Base-by-base conservation (phyloP, 1,140 invertebrate genomes). In the Teleopsis dalmanni region DNA sequence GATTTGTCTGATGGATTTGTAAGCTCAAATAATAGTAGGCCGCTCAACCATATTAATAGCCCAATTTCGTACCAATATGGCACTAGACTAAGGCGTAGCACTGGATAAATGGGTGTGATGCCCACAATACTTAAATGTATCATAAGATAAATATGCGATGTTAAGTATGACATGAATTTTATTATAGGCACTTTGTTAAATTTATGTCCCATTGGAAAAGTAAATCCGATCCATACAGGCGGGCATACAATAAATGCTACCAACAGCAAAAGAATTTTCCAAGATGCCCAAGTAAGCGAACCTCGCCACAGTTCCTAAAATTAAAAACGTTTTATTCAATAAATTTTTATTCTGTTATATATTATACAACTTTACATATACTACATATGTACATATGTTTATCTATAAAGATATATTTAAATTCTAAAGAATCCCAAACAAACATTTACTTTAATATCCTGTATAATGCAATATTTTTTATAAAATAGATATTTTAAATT, bases 161-260 rank as follows among this genome's bases (percentile, higher is more conserved):
- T 97, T 42, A 99, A 79, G 73, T 98, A 97, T 11, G 94, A 95
- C 88, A 98, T 97, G 72, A 99, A 99, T 74, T 98, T 98, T 61
- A 99, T 96, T 56, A 99, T 96, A 16, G 96, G 96, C 58, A 89
- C 84, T 75, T 90, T 93, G 77, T 94, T 90, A 73, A 95, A 97
- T 70, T 88, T 88, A 74, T 95, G 92, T 18, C 91, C 91, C 54
- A 98, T 74, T 10, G 95, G 95, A 56, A 98, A 79, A 27, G 94
- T 97, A 70, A 98, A 95, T 10, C 88, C 83, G 44, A 99, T 76
- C 96, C 96, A 99, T 2, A 98, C 82, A 9, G 94, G 88, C 22
- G 96, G 96, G 63, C 91, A 90, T 19, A 96, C 75, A 52, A 99
- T 80, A 62, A 98, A 96, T 18, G 82, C 79, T 48, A 95, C 77